Evolutionary conservation across 2,797 vertebrate species (phyloP), one percentile per base, ranked within the genome.

Genomic region (Molossus alvarezi): DNA sequence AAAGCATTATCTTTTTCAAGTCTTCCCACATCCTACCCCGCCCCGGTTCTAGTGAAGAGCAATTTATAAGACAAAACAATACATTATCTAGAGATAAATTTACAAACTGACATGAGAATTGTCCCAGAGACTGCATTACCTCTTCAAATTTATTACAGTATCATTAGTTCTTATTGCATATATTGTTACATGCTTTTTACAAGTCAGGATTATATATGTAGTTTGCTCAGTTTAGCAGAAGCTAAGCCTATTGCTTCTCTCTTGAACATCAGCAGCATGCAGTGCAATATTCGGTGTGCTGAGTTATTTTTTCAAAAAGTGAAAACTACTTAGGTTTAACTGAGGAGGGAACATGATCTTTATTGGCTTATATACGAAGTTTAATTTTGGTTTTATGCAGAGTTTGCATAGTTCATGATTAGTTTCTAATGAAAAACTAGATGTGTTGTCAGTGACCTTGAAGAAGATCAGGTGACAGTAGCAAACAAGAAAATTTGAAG

Each of bases 401-500:
- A 97, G 69, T 91, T 97, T 98, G 98, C 98, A 98, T 98, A 98
- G 98, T 97, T 97, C 94, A 98, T 96, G 90, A 97, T 97, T 95
- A 95, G 90, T 91, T 97, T 97, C 95, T 98, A 94, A 96, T 95
- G 97, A 97, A 97, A 98, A 97, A 93, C 96, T 94, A 96, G 97
- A 97, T 83, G 57, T 86, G 87, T 88, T 94, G 96, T 95, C 97
- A 95, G 94, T 51, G 95, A 92, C 91, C 97, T 90, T 87, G 91
- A 93, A 92, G 88, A 72, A 93, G 94, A 98, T 99, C 98, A 99
- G 98, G 99, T 98, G 97, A 99, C 98, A 80, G 99, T 99, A 93
- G 99, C 99, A 92, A 99, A 99, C 45, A 99, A 98, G 98, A 99
- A 99, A 98, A 99, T 99, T 97, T 99, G 99, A 98, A 99, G 99